These are phyloP conservation scores for Cynopterus brachyotis DNA, from an alignment of 2,113 vertebrate species.

Conservation along the genomic window DNA sequence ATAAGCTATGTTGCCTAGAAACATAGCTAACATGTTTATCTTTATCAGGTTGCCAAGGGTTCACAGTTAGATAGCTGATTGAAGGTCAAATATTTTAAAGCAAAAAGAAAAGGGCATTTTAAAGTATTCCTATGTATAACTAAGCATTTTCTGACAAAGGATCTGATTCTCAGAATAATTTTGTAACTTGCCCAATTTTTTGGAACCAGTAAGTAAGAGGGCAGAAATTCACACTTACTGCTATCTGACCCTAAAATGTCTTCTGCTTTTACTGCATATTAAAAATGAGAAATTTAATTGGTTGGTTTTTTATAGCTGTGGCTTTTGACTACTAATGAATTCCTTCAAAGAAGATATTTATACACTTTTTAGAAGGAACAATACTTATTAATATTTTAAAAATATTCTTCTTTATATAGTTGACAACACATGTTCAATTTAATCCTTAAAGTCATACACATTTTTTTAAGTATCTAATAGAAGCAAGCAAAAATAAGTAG, in stretches of 20 bases:
- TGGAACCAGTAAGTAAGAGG: not conserved
- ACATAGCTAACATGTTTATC: not conserved
- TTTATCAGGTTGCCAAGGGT: not conserved
- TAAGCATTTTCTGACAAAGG: constrained; percentile 1
- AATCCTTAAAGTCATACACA: not conserved
- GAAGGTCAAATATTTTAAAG: not conserved
- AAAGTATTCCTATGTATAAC: not conserved
- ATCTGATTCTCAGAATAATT: not conserved
- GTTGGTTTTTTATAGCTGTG: not conserved
- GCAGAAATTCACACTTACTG: not conserved
- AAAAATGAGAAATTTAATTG: not conserved
- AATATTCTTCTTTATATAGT: not conserved
- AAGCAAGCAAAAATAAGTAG: not conserved
- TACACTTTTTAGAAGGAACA: not conserved
- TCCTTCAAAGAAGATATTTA: not conserved
- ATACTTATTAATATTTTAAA: not conserved
- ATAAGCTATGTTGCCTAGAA: not conserved
- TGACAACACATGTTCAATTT: not conserved
- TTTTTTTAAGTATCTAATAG: not conserved
- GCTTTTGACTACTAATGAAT: not conserved
- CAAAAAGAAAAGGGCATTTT: not conserved
- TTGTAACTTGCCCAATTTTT: not conserved
- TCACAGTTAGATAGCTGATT: not conserved
- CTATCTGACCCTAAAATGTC: not conserved
- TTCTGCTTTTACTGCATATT: not conserved